Conservation (phyloP, 1,140 invertebrate genomes). For the Geopemphigus sp. region DNA sequence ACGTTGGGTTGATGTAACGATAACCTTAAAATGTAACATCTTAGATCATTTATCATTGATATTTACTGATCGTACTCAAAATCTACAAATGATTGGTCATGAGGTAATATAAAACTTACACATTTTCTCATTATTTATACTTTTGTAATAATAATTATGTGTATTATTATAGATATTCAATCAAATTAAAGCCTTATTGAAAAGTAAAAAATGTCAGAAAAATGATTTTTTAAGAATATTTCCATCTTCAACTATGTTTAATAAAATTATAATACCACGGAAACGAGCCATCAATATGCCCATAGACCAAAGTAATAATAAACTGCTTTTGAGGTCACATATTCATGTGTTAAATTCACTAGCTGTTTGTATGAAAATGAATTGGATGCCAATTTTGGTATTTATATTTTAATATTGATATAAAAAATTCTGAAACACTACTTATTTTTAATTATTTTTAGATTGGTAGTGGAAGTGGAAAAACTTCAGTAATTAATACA, state of each 20-base stretch:
- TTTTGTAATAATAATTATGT: neutral
- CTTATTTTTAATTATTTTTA: conserved; percentile 63
- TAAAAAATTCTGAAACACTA: conserved; percentile 58
- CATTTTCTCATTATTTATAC: neutral
- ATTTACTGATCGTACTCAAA: conserved; percentile 80
- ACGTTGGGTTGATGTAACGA: conserved; percentile 80
- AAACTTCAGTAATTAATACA: conserved; percentile 75
- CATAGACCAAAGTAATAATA: conserved; percentile 57
- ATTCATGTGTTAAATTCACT: conserved; percentile 68
- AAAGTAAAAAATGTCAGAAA: neutral
- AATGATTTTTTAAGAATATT: conserved; percentile 35
- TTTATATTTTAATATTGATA: conserved; percentile 57
- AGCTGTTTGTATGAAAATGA: conserved; percentile 80
- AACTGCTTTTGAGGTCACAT: conserved; percentile 68
- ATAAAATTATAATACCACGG: conserved; percentile 32
- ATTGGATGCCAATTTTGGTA: conserved; percentile 89
- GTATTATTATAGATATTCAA: neutral
- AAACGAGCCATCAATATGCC: neutral
- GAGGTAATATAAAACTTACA: neutral
- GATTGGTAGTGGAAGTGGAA: conserved; percentile 80
- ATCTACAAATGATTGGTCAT: conserved; percentile 57
- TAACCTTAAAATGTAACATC: conserved; percentile 55
- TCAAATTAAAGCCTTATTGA: neutral
- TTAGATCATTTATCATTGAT: conserved; percentile 72
- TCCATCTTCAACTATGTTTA: conserved; percentile 29